Percentiles rank a stretch among this genome's conserved stretches.
These are phyloP conservation scores for Drosophila rubida DNA, from an alignment of 2,888 invertebrate species.

Conservation along the genomic window DNA sequence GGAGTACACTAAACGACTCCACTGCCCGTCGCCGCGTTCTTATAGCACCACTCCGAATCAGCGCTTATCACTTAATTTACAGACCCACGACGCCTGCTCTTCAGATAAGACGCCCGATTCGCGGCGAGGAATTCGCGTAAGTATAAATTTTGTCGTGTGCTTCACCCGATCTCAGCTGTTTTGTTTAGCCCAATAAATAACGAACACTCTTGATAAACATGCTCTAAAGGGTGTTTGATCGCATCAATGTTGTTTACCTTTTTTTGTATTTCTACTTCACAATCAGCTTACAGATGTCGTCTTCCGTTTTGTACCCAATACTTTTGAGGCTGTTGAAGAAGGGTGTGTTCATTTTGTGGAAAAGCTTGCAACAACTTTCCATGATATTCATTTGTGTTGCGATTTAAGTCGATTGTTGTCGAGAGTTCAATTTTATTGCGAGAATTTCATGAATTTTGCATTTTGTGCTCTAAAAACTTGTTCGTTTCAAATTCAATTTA, in stretches of 20 bases:
- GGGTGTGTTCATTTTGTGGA: too few species aligned
- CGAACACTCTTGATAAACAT: not conserved
- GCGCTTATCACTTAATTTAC: slow-evolving; percentile 56
- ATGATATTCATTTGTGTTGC: too few species aligned
- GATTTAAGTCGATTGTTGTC: too few species aligned
- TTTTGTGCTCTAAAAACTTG: too few species aligned
- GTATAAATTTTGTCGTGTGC: slow-evolving; percentile 15
- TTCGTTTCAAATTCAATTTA: too few species aligned
- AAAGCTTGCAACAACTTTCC: too few species aligned
- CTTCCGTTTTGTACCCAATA: too few species aligned
- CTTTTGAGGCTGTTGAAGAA: too few species aligned
- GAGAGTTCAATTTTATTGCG: too few species aligned
- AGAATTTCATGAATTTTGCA: too few species aligned
- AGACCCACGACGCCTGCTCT: slow-evolving; percentile 25
- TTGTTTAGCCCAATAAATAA: slow-evolving; percentile 4
- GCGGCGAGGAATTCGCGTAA: not conserved
- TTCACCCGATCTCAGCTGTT: slow-evolving; percentile 11
- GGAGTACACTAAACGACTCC: slow-evolving; percentile 46
- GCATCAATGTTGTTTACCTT: not conserved
- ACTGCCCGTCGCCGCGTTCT: slow-evolving; percentile 11
- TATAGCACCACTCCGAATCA: slow-evolving; percentile 40
- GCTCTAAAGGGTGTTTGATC: not conserved
- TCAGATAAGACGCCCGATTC: slow-evolving; percentile 49
- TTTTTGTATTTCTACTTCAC: not conserved
- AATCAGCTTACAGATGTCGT: not conserved